These are phyloP conservation scores for Pteropus alecto DNA, from an alignment of 2,113 vertebrate species.

Conservation along the genomic window DNA sequence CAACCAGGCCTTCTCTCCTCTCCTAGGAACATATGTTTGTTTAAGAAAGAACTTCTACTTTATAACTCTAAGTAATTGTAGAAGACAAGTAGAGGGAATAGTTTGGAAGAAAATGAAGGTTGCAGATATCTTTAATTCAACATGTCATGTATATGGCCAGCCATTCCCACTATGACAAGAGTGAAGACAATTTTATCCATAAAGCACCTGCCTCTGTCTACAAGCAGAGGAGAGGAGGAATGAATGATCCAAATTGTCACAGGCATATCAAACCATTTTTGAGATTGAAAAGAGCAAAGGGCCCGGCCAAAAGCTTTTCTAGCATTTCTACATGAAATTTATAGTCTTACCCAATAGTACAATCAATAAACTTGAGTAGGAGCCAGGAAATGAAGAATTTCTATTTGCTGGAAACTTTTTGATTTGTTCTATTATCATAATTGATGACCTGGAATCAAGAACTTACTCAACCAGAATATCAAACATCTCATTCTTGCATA, in stretches of 20 bases:
- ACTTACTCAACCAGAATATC: conserved; percentile 69
- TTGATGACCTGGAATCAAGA: conserved; percentile 74
- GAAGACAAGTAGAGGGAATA: background rate
- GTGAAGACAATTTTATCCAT: background rate
- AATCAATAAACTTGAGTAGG: conserved; percentile 72
- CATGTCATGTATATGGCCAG: background rate
- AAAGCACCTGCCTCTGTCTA: background rate
- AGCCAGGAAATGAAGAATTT: conserved; percentile 73
- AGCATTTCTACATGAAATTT: conserved; percentile 67
- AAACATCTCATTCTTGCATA: conserved; percentile 57
- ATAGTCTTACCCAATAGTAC: conserved; percentile 51
- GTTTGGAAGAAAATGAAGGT: conserved; percentile 13
- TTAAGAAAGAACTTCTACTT: background rate
- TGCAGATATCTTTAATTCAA: background rate
- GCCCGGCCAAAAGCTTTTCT: conserved; percentile 24
- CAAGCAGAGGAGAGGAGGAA: background rate
- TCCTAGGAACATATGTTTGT: background rate
- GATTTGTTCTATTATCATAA: conserved; percentile 79
- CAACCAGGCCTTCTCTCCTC: background rate
- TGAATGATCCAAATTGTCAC: background rate
- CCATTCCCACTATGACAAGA: background rate
- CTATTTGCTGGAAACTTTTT: conserved; percentile 75
- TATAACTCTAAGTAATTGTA: background rate
- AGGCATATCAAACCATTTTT: background rate
- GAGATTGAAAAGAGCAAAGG: conserved; percentile 28